These are phyloP conservation scores for Hecatera dysodea DNA, from an alignment of 2,888 invertebrate species.

Conservation along the genomic window DNA sequence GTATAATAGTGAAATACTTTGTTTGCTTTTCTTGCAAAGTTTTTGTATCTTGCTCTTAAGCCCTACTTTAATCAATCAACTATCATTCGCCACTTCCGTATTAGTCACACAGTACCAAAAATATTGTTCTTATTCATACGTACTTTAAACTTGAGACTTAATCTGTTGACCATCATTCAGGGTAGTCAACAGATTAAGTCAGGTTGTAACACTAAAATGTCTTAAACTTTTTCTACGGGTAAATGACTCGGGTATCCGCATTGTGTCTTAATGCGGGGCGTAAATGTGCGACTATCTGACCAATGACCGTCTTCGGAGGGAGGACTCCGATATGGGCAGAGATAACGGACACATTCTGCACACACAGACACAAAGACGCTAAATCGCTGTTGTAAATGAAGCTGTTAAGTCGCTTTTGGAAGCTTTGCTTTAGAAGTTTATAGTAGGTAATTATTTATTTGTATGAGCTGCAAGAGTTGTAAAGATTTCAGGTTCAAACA, in stretches of 20 bases:
- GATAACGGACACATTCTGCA: constrained; percentile 70
- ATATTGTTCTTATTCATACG: background rate
- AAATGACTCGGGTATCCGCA: constrained; percentile 19
- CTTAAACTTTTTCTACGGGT: constrained; percentile 34
- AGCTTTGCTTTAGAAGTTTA: constrained; percentile 8
- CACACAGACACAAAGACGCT: constrained; percentile 60
- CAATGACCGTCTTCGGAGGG: constrained; percentile 83
- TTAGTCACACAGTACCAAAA: background rate
- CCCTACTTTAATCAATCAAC: background rate
- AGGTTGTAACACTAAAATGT: background rate
- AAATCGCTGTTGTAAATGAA: constrained; percentile 59
- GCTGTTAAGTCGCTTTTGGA: constrained; percentile 44
- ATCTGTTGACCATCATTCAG: no score
- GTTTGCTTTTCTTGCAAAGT: no score
- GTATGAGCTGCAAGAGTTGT: background rate
- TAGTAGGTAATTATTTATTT: constrained; percentile 1
- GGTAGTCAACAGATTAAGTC: no score
- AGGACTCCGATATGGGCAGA: constrained; percentile 74
- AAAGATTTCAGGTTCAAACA: background rate
- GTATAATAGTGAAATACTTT: no score
- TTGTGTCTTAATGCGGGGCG: constrained; percentile 74
- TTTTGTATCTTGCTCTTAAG: background rate
- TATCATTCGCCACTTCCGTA: background rate
- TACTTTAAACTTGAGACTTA: no score
- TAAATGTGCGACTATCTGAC: constrained; percentile 80